A percentile compares a stretch with the other conserved stretches of the same genome.
Conservation (phyloP, 2,797 vertebrate genomes). For the Notolepis coatsorum region DNA sequence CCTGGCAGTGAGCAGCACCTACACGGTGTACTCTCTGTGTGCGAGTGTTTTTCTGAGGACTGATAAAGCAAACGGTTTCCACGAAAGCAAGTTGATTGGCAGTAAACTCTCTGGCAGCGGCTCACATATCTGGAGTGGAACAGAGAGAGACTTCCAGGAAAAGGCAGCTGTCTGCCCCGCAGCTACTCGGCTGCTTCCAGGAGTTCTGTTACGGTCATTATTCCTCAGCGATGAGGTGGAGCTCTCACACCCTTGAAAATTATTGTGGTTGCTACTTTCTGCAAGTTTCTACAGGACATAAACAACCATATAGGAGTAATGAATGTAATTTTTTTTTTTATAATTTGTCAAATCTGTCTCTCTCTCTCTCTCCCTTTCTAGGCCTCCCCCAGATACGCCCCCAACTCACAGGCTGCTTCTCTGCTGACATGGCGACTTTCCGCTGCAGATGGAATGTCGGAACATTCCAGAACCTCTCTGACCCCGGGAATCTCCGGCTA, state of each 20-base stretch:
- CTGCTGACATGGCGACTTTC: slow-evolving; percentile 91
- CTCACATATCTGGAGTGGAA: slow-evolving; percentile 29
- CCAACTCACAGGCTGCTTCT: slow-evolving; percentile 88
- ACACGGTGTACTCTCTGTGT: slow-evolving; percentile 3
- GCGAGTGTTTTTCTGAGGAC: slow-evolving; percentile 31
- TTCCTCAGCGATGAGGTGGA: slow-evolving; percentile 6
- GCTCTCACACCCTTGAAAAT: not conserved
- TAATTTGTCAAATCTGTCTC: too few species aligned
- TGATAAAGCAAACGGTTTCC: slow-evolving; percentile 31
- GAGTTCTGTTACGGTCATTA: slow-evolving; percentile 48
- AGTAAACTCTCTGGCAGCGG: slow-evolving; percentile 28
- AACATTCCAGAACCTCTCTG: slow-evolving; percentile 72
- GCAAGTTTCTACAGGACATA: too few species aligned
- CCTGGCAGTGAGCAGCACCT: too few species aligned
- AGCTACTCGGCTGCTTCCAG: slow-evolving; percentile 11
- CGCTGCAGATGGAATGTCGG: slow-evolving; percentile 89
- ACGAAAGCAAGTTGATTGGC: slow-evolving; percentile 11
- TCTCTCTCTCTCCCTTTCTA: slow-evolving; percentile 34
- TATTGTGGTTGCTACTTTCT: not conserved
- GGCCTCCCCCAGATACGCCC: slow-evolving; percentile 66
- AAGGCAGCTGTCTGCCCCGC: slow-evolving; percentile 21
- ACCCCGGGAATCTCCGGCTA: slow-evolving; percentile 81
- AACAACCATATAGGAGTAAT: too few species aligned
- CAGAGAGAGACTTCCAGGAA: slow-evolving; percentile 68
- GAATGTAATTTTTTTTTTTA: slow-evolving; percentile 8